These are phyloP conservation scores for Lates japonicus DNA, from an alignment of 2,797 vertebrate species.

Conservation along the genomic window DNA sequence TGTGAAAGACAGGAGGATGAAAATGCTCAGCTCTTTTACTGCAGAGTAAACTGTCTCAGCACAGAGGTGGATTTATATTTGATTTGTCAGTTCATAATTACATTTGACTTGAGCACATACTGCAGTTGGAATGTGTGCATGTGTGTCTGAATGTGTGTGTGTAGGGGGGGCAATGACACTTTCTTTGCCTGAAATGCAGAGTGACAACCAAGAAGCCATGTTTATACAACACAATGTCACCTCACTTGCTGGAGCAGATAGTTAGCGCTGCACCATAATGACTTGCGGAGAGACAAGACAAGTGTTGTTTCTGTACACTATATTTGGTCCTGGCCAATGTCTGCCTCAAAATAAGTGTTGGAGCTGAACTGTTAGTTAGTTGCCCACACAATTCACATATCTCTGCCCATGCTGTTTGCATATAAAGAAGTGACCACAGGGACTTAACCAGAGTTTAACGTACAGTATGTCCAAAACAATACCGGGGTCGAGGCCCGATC, in stretches of 20 bases:
- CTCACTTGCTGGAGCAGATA: conserved; percentile 52
- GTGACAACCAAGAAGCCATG: conserved; percentile 63
- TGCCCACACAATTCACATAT: conserved; percentile 65
- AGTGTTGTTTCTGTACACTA: conserved; percentile 63
- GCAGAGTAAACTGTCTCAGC: conserved; percentile 20
- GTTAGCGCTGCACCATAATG: conserved; percentile 67
- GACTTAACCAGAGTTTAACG: conserved; percentile 48
- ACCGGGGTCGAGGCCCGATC: conserved; percentile 24
- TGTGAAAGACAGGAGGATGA: conserved; percentile 35
- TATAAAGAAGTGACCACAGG: conserved; percentile 51
- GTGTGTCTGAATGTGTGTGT: not conserved
- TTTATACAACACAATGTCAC: conserved; percentile 65
- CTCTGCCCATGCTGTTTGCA: conserved; percentile 36
- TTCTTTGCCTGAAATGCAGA: conserved; percentile 51
- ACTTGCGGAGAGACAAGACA: conserved; percentile 60
- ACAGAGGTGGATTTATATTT: conserved; percentile 52
- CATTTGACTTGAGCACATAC: conserved; percentile 38
- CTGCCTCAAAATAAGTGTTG: conserved; percentile 68
- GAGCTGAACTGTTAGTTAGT: conserved; percentile 51
- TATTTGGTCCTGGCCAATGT: conserved; percentile 67
- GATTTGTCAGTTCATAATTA: conserved; percentile 50
- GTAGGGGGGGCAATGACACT: not conserved
- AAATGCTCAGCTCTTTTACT: conserved; percentile 23
- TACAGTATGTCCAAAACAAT: conserved; percentile 57
- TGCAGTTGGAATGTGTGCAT: conserved; percentile 10